These are phyloP conservation scores for Amphimedon queenslandica DNA, from an alignment of 37 sponge, comb jelly and placozoan species.

Conservation along the genomic window DNA sequence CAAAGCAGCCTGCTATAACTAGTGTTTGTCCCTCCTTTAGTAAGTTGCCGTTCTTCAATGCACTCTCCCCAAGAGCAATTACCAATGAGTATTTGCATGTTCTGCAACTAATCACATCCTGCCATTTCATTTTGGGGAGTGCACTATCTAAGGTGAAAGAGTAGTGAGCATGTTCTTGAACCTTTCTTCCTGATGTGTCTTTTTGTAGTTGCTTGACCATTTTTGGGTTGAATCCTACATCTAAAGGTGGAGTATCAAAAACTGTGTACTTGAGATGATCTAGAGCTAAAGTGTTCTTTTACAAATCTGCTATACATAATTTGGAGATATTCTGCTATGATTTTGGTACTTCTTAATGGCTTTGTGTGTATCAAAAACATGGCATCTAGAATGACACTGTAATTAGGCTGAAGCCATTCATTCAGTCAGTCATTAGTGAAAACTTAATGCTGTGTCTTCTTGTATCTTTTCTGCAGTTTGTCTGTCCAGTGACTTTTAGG, in stretches of 20 bases:
- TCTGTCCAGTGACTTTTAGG: conserved; percentile 18
- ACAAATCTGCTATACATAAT: too few relatives aligned
- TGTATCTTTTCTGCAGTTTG: conserved; percentile 7
- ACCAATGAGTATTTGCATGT: conserved; percentile 10
- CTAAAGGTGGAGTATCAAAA: too few relatives aligned
- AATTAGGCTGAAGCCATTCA: conserved; percentile 1
- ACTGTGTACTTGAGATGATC: too few relatives aligned
- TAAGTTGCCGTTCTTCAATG: background rate
- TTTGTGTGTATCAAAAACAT: conserved; percentile 20
- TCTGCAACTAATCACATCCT: conserved; percentile 6
- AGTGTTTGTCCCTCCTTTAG: background rate
- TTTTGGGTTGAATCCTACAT: too few relatives aligned
- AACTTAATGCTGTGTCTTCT: background rate
- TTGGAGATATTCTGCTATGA: conserved; percentile 6
- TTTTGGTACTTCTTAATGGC: conserved; percentile 5
- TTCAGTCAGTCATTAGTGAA: background rate
- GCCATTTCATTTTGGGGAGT: background rate
- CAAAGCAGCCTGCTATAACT: conserved; percentile 6
- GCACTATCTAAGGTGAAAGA: too few relatives aligned
- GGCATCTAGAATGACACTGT: background rate
- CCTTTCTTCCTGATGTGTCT: too few relatives aligned
- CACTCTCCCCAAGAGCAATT: background rate
- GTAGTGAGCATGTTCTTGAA: too few relatives aligned
- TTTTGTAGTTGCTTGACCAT: too few relatives aligned
- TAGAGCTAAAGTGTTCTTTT: too few relatives aligned